Evolutionary conservation across 2,797 vertebrate genomes (phyloP), one percentile per base, ranked within the genome.

Genomic region (Chaunax sp.): DNA sequence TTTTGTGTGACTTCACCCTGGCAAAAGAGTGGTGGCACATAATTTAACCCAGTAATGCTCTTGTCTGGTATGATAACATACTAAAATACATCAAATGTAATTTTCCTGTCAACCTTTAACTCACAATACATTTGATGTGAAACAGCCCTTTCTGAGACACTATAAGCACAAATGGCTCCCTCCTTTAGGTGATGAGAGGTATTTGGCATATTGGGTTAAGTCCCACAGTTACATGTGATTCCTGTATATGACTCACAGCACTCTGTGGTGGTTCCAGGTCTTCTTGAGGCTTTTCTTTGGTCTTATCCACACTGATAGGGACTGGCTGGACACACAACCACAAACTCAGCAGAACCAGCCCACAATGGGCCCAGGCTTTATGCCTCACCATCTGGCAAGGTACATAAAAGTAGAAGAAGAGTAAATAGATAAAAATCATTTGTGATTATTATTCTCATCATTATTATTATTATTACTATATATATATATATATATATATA

Each of bases 291-390:
- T 92, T 88, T 19, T 94, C 92, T 89, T 95, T 94, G 60, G 93
- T 95, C 82, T 95, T 96, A 82, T 97, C 96, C 85, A 96, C 91
- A 43, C 90, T 93, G 78, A 98, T 96, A 35, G 97, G 97, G 59
- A 98, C 94, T 26, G 96, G 94, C 81, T 95, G 87, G 69, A 94
- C 81, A 75, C 81, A 89, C 73, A 93, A 65, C 70, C 95, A 91
- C 51, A 95, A 55, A 86, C 86, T 87, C 33, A 92, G 76, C 61
- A 89, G 75, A 55, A 90, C 54, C 73, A 90, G 70, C 33, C 75
- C 83, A 25, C 77, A 69, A 0, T 5, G 68, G 79, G 88, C 80
- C 52, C 83, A 0, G 26, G 82, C 67, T 72, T 73, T 82, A 30
- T 58, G 51, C 80, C 83, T 87, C 92, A 78, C 87, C 94, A 95